Evolutionary conservation across 2,888 invertebrate species (phyloP), one percentile per base, ranked within the genome.

Genomic region (Drosophila cyrtoloma): DNA sequence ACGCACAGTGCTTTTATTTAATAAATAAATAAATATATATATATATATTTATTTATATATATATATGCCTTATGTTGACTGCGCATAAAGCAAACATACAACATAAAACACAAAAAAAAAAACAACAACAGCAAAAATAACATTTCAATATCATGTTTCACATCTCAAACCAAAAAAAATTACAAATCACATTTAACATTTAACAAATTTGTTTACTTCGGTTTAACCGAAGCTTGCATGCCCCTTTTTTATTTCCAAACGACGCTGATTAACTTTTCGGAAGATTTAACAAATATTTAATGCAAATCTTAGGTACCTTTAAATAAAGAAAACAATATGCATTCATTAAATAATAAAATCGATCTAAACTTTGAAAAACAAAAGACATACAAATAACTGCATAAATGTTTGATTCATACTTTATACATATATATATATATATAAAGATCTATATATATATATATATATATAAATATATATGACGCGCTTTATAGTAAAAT

Each of bases 271-370:
- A 19, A 28, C 16, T 51, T 55, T 58, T 66, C 51, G 75, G 47
- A 60, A 50, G 53, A 51, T 57, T 58, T 57, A 71, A 75, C 26
- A 62, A 30, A 44, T 22, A 72, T 72, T 72, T 62, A 77, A 81
- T 75, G 86, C 81, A 89, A 89, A 85, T 89, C 82, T 79, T 85
- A 81, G 85, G 85, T 85, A 85, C 85, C 85, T 85, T 85, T 84
- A 68, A 76, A 75, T 76, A 66, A 63, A 60, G 3, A 52, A 64
- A 86, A 80, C 73, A 74, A 82, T 70, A 85, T 73, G 77, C 64
- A 79, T 69, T 71, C 61, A 79, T 64, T 68, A 62, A 58, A 59
- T 56, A 68, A 59, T 65, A 64, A 82, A 55, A 69, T 39, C 57
- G 44, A 72, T 35, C 51, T 53, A 67, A 69, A 70, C 56, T 33